These are phyloP conservation scores for Alfaro cultratus DNA, from an alignment of 2,797 vertebrate species.

Conservation along the genomic window DNA sequence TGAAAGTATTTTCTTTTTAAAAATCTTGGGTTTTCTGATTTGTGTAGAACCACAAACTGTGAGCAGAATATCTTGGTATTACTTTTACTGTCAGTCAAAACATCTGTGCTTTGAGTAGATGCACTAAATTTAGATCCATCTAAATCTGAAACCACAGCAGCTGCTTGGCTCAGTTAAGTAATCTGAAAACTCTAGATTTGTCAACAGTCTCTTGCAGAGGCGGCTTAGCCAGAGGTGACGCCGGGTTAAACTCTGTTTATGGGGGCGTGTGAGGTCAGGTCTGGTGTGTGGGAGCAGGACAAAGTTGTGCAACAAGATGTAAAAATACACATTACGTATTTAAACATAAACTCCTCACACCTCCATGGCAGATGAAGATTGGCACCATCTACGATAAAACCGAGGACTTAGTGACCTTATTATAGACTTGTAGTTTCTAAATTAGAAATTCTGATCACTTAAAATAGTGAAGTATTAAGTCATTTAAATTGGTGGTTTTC, in stretches of 20 bases:
- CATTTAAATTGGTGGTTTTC: neutral
- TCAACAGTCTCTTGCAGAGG: neutral
- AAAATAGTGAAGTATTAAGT: neutral
- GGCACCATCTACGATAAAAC: neutral
- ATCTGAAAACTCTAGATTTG: neutral
- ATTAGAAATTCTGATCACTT: neutral
- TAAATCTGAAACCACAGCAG: neutral
- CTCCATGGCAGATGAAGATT: neutral
- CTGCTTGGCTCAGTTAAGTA: neutral
- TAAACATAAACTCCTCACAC: neutral
- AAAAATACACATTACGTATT: neutral
- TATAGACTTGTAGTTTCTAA: neutral
- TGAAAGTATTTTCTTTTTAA: neutral
- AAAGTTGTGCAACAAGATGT: constrained; percentile 8
- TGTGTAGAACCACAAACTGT: neutral
- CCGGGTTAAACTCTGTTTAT: constrained; percentile 10
- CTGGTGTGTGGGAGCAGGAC: neutral
- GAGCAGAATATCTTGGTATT: neutral
- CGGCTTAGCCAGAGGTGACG: neutral
- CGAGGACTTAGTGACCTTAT: neutral
- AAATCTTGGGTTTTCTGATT: neutral
- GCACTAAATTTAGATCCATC: neutral
- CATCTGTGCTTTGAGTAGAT: neutral
- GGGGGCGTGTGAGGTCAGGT: neutral
- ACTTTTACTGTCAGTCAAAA: neutral